Conservation (phyloP, 2,113 vertebrate genomes). For the Leptobrachium ailaonicum region DNA sequence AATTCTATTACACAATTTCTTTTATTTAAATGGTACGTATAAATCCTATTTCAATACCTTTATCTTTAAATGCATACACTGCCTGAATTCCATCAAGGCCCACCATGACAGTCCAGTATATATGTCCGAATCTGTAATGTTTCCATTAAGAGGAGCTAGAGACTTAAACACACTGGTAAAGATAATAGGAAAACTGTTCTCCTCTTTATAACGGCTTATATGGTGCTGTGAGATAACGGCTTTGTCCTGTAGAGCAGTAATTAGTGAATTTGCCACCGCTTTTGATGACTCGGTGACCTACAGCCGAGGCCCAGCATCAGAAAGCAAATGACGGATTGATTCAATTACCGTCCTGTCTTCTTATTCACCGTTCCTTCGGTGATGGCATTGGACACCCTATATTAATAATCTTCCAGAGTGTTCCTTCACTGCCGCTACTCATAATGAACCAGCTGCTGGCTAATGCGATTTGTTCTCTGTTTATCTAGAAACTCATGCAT, state of each 20-base stretch:
- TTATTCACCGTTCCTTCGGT: slow-evolving; percentile 40
- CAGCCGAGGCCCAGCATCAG: slow-evolving; percentile 42
- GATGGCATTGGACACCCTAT: slow-evolving; percentile 26
- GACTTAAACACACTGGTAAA: not conserved
- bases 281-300: slow-evolving; percentile 49
- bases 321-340: slow-evolving; percentile 51
- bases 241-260: slow-evolving; percentile 48
- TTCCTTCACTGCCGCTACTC: slow-evolving; percentile 3
- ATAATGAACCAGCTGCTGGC: slow-evolving; percentile 36
- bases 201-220: not conserved
- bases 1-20: too few species aligned
- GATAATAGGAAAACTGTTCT: not conserved
- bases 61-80: too few species aligned
- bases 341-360: slow-evolving; percentile 46
- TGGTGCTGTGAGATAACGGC: slow-evolving; percentile 34
- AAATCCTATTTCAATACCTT: too few species aligned
- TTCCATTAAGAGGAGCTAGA: too few species aligned
- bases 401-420: slow-evolving; percentile 39
- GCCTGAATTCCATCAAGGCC: too few species aligned
- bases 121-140: too few species aligned
- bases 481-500: slow-evolving; percentile 21
- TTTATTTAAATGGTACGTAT: too few species aligned
- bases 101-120: too few species aligned
- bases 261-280: slow-evolving; percentile 47
- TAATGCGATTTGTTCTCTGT: slow-evolving; percentile 23